Conservation (phyloP, 1,140 invertebrate genomes). For the Oppia nitens region DNA sequence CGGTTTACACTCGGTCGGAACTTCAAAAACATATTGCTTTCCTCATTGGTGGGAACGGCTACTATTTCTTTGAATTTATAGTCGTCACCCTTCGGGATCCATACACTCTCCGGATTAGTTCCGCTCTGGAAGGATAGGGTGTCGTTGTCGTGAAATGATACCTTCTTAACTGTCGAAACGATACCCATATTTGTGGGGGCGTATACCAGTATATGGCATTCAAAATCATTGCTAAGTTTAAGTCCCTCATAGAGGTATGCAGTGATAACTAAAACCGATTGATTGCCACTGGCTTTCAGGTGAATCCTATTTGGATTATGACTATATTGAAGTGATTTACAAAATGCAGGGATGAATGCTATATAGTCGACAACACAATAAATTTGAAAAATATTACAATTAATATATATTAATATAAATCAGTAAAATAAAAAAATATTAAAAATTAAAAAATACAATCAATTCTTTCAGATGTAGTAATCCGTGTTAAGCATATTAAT, state of each 20-base stretch:
- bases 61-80: slow-evolving; percentile 1
- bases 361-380: too few relatives aligned
- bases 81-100: not conserved
- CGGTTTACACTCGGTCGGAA: not conserved
- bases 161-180: slow-evolving; percentile 3
- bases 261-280: not conserved
- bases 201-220: slow-evolving; percentile 1
- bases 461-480: too few relatives aligned
- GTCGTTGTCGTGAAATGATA: slow-evolving; percentile 5
- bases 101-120: slow-evolving; percentile 1
- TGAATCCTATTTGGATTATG: not conserved
- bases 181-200: not conserved
- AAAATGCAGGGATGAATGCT: not conserved
- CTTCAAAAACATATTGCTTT: not conserved
- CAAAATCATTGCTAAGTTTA: not conserved
- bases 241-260: not conserved
- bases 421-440: too few relatives aligned
- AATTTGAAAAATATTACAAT: too few relatives aligned
- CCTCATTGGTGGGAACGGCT: not conserved
- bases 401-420: too few relatives aligned
- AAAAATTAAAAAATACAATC: too few relatives aligned
- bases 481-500: too few relatives aligned
- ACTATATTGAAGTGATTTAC: not conserved
- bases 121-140: slow-evolving; percentile 5
- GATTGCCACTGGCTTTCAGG: not conserved